Percentiles rank a stretch among this genome's conserved stretches.
Evolutionary conservation across 2,888 invertebrate genomes (phyloP).

Genomic region (Protula sp.): DNA sequence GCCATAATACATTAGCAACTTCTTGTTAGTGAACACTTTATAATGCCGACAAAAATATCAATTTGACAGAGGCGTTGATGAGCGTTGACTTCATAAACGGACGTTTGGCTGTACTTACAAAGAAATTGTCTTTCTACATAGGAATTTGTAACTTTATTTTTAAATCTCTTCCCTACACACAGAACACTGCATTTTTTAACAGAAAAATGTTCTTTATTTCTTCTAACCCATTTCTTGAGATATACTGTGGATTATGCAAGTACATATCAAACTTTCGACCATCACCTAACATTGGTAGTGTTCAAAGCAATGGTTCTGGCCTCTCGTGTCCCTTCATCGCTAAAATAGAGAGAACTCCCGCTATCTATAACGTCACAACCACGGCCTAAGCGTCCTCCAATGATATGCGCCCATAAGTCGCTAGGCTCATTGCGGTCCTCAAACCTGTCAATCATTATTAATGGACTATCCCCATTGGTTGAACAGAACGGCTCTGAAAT

Average conservation of each 20-base stretch:
- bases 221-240: too few species aligned
- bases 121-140: too few species aligned
- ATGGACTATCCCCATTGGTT: slow-evolving; percentile 21
- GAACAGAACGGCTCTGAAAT: not conserved
- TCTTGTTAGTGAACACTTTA: not conserved
- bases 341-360: slow-evolving; percentile 49
- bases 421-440: slow-evolving; percentile 42
- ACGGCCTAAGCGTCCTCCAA: slow-evolving; percentile 46
- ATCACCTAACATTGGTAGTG: too few species aligned
- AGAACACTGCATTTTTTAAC: too few species aligned
- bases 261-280: too few species aligned
- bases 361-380: slow-evolving; percentile 47
- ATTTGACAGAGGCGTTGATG: too few species aligned
- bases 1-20: not conserved
- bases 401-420: slow-evolving; percentile 39
- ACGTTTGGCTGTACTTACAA: too few species aligned
- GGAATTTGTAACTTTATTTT: too few species aligned
- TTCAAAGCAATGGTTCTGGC: slow-evolving; percentile 49
- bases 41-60: not conserved
- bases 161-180: too few species aligned
- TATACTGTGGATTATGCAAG: too few species aligned
- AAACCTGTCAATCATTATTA: slow-evolving; percentile 49
- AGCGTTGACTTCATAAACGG: too few species aligned
- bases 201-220: too few species aligned
- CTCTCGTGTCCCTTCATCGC: slow-evolving; percentile 46